Percentiles rank a stretch among this genome's conserved stretches.
These are phyloP conservation scores for Eupeodes corollae DNA, from an alignment of 1,140 invertebrate genomes.

Conservation along the genomic window DNA sequence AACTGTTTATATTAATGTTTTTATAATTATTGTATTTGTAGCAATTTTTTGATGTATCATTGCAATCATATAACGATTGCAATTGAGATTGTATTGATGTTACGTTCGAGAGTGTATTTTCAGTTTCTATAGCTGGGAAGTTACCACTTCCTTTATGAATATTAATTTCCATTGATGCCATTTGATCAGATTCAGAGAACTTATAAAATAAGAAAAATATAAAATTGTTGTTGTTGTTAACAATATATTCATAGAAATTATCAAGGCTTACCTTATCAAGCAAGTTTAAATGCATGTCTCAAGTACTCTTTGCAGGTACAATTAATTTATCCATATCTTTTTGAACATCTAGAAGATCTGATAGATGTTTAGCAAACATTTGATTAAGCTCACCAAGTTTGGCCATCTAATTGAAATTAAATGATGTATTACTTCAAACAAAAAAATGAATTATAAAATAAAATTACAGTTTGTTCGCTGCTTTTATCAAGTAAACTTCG, in stretches of 20 bases:
- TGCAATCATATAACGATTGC: conserved; percentile 30
- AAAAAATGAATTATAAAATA: background rate
- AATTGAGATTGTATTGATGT: conserved; percentile 35
- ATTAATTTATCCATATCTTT: conserved; percentile 46
- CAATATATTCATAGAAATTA: background rate
- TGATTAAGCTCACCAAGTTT: conserved; percentile 31
- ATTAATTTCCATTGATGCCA: conserved; percentile 21
- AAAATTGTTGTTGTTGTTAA: background rate
- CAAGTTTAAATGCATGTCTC: conserved; percentile 30
- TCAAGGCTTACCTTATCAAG: conserved; percentile 21
- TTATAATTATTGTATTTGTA: background rate
- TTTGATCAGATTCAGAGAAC: conserved; percentile 6
- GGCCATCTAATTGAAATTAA: conserved; percentile 21
- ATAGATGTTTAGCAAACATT: conserved; percentile 28
- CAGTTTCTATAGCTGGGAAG: conserved; percentile 16
- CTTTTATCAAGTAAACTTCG: conserved; percentile 32
- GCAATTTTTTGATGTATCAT: conserved; percentile 8
- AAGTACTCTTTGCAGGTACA: conserved; percentile 35
- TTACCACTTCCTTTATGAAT: background rate
- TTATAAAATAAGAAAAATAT: background rate
- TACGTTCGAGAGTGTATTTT: conserved; percentile 36
- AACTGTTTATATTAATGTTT: background rate
- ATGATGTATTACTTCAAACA: conserved; percentile 1
- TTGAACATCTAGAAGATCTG: conserved; percentile 36
- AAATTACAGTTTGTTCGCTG: conserved; percentile 32